Conservation (phyloP, 2,888 invertebrate species). For the Drosophila demipolita region DNA sequence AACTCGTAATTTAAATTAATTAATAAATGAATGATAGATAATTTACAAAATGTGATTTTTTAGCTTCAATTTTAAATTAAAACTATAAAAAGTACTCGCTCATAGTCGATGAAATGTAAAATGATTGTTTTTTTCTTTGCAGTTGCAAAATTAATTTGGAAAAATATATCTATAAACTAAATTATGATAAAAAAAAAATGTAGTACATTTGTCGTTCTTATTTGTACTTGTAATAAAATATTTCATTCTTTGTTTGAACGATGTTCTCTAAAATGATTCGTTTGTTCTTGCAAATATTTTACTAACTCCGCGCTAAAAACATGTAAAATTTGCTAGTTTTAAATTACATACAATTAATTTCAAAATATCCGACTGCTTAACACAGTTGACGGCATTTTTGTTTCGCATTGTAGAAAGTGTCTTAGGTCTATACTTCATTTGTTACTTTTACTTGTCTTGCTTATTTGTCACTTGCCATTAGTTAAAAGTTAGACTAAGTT, state of each 20-base stretch:
- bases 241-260: slow-evolving; percentile 16
- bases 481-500: slow-evolving; percentile 67
- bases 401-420: slow-evolving; percentile 49
- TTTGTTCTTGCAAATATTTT: slow-evolving; percentile 63
- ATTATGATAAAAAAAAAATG: slow-evolving; percentile 32
- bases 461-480: slow-evolving; percentile 74
- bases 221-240: slow-evolving; percentile 47
- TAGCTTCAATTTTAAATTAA: slow-evolving; percentile 49
- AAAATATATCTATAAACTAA: slow-evolving; percentile 27
- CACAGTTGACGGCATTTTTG: slow-evolving; percentile 51
- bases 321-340: slow-evolving; percentile 72
- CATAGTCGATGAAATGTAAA: slow-evolving; percentile 19
- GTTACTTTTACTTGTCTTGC: slow-evolving; percentile 29
- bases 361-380: slow-evolving; percentile 59
- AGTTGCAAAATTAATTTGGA: slow-evolving; percentile 21
- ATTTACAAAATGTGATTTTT: slow-evolving; percentile 58
- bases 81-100: slow-evolving; percentile 29
- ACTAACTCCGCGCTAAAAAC: slow-evolving; percentile 71
- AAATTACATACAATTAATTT: slow-evolving; percentile 58
- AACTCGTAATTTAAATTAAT: slow-evolving; percentile 49
- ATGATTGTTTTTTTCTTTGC: slow-evolving; percentile 13
- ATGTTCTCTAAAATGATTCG: slow-evolving; percentile 37
- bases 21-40: slow-evolving; percentile 55
- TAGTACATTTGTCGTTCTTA: slow-evolving; percentile 37
- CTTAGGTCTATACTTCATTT: slow-evolving; percentile 59